phyloP scores from a whole-genome alignment of 2,888 invertebrate genomes.

The Alloplasta piceator region DNA sequence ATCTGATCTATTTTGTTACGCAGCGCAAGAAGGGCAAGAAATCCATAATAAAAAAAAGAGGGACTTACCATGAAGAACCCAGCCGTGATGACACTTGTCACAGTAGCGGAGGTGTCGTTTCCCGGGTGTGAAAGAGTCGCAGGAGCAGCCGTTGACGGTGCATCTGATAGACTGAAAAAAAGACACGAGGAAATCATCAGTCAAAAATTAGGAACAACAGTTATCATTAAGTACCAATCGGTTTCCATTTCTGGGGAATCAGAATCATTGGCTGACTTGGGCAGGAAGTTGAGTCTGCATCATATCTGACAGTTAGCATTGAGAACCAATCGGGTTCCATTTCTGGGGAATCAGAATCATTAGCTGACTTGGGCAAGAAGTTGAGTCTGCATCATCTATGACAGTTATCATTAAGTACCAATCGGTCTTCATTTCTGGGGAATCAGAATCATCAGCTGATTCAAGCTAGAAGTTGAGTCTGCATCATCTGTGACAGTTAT shows the following conservation, averaged over 20 bases:
- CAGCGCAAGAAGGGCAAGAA: background rate
- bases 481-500: no score
- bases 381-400: no score
- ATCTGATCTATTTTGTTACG: constrained; percentile 8
- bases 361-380: no score
- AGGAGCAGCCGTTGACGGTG: constrained; percentile 87
- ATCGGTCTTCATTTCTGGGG: no score
- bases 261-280: background rate
- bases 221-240: no score
- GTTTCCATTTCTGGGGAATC: no score
- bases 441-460: background rate
- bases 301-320: no score
- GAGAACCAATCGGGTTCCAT: no score
- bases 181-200: constrained; percentile 29
- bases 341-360: background rate
- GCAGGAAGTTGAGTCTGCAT: no score
- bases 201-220: background rate
- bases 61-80: constrained; percentile 91
- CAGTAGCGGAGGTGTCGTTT: constrained; percentile 88
- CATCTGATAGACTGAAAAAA: constrained; percentile 87
- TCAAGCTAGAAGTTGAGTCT: no score
- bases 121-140: constrained; percentile 89
- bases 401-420: no score
- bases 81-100: constrained; percentile 89
- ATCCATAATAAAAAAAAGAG: constrained; percentile 31